Percentiles rank a stretch among this genome's conserved stretches.
These are phyloP conservation scores for Xiphophorus birchmanni DNA, from an alignment of 2,797 vertebrate species.

Conservation along the genomic window DNA sequence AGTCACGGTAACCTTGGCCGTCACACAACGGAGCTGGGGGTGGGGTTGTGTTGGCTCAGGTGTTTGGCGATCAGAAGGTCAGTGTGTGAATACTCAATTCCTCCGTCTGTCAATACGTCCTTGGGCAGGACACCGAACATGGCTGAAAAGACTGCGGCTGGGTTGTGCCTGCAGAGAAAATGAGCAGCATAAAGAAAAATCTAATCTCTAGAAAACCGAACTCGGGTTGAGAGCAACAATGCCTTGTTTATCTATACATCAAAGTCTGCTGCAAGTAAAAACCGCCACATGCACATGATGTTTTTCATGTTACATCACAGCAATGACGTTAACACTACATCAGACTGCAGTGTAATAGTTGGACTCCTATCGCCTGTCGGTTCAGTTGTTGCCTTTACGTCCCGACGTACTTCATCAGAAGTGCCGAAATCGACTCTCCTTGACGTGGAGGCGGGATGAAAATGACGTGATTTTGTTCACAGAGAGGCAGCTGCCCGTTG, in stretches of 20 bases:
- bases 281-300: neutral
- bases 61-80: constrained; percentile 4
- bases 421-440: too few species aligned
- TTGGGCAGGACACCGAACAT: neutral
- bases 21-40: neutral
- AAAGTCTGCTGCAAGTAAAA: neutral
- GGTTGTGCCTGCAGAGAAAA: neutral
- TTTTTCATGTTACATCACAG: neutral
- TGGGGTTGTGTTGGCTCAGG: constrained; percentile 1
- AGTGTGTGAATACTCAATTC: neutral
- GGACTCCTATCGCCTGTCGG: neutral
- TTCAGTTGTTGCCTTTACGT: neutral
- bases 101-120: constrained; percentile 3
- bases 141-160: neutral
- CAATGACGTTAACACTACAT: neutral
- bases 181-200: neutral
- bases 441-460: too few species aligned
- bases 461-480: too few species aligned
- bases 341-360: neutral
- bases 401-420: too few species aligned
- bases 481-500: too few species aligned
- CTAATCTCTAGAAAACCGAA: neutral
- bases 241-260: neutral
- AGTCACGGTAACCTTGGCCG: constrained; percentile 23
- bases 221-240: neutral